Conservation (phyloP, 2,113 vertebrate genomes). For the Fulmarus glacialis region DNA sequence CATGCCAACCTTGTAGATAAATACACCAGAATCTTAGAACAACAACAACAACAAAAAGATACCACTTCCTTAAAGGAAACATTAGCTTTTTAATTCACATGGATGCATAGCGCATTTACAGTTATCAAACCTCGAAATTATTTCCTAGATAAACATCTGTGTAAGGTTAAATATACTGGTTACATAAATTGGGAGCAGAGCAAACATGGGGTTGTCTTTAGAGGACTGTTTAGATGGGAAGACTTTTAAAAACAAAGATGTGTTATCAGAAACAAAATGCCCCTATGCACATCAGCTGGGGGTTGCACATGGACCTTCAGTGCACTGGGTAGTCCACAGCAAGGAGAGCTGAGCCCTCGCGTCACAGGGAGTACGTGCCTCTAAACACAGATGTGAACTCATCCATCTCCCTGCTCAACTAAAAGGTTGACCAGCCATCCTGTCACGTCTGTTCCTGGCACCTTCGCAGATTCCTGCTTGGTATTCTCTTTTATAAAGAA, state of each 20-base stretch:
- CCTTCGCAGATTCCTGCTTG: not conserved
- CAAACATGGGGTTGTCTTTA: not conserved
- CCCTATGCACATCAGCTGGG: fast-evolving
- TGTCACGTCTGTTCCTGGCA: not conserved
- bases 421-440: not conserved
- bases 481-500: not conserved
- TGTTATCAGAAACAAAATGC: not conserved
- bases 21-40: not conserved
- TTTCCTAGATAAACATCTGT: not conserved
- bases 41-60: not conserved
- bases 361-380: not conserved
- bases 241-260: not conserved
- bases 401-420: not conserved
- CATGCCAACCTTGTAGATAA: not conserved
- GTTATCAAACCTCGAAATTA: not conserved
- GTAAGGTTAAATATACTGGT: not conserved
- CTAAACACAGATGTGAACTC: not conserved
- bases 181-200: not conserved
- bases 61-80: not conserved
- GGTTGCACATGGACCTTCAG: not conserved
- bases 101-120: not conserved
- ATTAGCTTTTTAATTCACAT: not conserved
- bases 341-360: not conserved
- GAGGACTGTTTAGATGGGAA: not conserved
- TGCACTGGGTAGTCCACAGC: not conserved